Percentiles rank a stretch among this genome's conserved stretches.
Evolutionary conservation across 2,888 invertebrate species (phyloP).

Genomic region (Rhabditoides inermis): DNA sequence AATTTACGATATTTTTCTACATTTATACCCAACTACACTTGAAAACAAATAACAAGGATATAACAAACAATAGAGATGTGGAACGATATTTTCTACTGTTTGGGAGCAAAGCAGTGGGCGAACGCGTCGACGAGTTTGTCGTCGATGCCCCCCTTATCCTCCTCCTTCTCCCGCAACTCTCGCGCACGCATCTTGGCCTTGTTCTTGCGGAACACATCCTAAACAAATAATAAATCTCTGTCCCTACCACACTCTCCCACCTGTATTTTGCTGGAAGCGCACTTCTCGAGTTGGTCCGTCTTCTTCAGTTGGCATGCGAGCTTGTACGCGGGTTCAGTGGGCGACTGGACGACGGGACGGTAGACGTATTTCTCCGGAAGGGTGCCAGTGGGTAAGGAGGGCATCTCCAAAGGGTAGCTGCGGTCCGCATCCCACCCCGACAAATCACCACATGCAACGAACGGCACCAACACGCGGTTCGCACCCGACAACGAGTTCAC

Average conservation of each 20-base stretch:
- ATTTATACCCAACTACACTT: no score
- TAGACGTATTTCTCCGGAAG: slow-evolving; percentile 54
- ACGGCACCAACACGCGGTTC: slow-evolving; percentile 71
- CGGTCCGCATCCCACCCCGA: slow-evolving; percentile 87
- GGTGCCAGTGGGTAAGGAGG: slow-evolving; percentile 3
- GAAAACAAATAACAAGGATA: no score
- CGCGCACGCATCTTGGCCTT: not conserved
- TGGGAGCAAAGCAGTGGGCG: slow-evolving; percentile 14
- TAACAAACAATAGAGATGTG: no score
- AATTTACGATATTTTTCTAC: no score
- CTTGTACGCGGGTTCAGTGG: slow-evolving; percentile 61
- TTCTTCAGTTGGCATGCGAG: slow-evolving; percentile 56
- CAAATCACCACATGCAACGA: slow-evolving; percentile 87
- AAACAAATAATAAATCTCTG: no score
- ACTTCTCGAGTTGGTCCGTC: slow-evolving; percentile 31
- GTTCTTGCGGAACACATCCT: no score
- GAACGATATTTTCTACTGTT: no score
- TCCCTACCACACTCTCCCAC: no score
- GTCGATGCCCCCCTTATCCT: slow-evolving; percentile 6
- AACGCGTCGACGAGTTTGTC: slow-evolving; percentile 5
- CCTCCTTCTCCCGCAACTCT: not conserved
- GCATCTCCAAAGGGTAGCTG: slow-evolving; percentile 70
- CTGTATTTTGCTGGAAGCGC: no score
- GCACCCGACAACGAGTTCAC: slow-evolving; percentile 9
- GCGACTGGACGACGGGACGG: slow-evolving; percentile 58